Base-by-base conservation (phyloP, 2,888 invertebrate genomes). In the Pollenia angustigena region DNA sequence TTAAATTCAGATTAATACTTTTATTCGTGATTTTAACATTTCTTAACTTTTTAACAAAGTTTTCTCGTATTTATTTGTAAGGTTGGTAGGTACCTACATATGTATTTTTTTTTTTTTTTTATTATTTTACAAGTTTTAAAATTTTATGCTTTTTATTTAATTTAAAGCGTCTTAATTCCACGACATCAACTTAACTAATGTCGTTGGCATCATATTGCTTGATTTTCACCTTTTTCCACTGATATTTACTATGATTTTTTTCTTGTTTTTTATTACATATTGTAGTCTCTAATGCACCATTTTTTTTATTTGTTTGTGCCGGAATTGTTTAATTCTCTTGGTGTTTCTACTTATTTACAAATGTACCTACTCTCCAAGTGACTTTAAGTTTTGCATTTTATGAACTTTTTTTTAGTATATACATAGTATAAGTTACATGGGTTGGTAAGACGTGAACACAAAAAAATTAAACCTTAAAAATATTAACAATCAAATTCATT, bases 121-220 rank as follows among this genome's bases (percentile, higher is more conserved):
- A n/a, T n/a, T 11, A n/a, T 54, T 54, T 0, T 14, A 8, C 16
- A 42, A 40, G 40, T 52, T 69, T 11, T 18, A 6, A 18, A 40
- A n/a, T 52, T 46, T 12, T 18, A 58, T 14, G n/a, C 48, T 58
- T 50, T 68, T 56, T 12, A 52, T 18, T 60, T 46, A 42, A 18
- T 66, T 75, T 14, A 76, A 81, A 64, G 56, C 84, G 87, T 60
- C 84, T 84, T 84, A 74, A 84, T 84, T 81, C 78, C 84, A 87
- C 87, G 87, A 69, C 78, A 79, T 50, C 74, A 78, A 84, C 11
- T 81, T 62, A 68, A 84, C 78, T 76, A 87, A 87, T 84, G 83
- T 74, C 80, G 75, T 72, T 87, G 72, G 76, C 81, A 75, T 62
- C 50, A 83, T 52, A 52, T 60, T 72, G 72, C 58, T 83, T 66